Conservation (phyloP, 2,888 invertebrate species). For the Brachynemurus nebulosus region DNA sequence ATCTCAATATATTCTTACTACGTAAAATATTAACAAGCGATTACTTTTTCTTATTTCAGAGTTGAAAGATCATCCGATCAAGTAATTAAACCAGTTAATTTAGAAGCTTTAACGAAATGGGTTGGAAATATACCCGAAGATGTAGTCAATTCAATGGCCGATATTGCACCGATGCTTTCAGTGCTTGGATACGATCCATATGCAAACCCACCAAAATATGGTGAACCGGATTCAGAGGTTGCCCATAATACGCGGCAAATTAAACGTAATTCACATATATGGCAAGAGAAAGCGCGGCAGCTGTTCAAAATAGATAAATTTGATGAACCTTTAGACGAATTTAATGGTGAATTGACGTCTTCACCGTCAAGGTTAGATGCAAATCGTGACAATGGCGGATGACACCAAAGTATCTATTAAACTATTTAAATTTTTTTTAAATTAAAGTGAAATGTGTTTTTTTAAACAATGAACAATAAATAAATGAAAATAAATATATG, state of each 20-base stretch:
- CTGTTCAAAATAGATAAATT: conserved; percentile 25
- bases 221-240: conserved; percentile 63
- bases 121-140: conserved; percentile 81
- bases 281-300: conserved; percentile 32
- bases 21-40: not conserved
- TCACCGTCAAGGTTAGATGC: not conserved
- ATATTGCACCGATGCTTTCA: conserved; percentile 88
- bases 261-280: conserved; percentile 27
- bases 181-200: conserved; percentile 90
- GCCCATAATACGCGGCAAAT: conserved; percentile 47
- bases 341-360: conserved; percentile 7
- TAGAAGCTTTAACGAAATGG: conserved; percentile 90
- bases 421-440: too few species aligned
- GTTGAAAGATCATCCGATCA: conserved; percentile 97
- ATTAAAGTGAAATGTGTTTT: too few species aligned
- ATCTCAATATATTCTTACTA: too few species aligned
- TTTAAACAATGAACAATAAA: too few species aligned
- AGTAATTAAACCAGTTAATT: conserved; percentile 95
- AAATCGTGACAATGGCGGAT: not conserved
- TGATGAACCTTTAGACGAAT: conserved; percentile 5
- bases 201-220: conserved; percentile 93
- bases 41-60: conserved; percentile 38
- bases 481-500: too few species aligned
- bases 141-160: conserved; percentile 83
- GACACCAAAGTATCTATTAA: conserved; percentile 1